Conservation (phyloP, 2,797 vertebrate genomes). For the Fistularia commersonii region DNA sequence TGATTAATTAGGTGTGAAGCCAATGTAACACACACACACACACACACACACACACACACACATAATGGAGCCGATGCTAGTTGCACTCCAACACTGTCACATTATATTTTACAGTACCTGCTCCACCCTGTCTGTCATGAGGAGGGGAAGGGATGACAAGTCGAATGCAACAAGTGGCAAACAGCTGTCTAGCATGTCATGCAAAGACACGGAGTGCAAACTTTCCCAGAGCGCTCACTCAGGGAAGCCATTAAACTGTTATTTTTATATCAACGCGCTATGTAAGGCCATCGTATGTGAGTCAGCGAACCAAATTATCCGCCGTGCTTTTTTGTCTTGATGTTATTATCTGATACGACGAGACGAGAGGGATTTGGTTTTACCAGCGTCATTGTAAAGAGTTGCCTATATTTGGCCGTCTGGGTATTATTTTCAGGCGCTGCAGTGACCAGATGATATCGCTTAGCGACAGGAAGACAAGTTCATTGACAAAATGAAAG, state of each 20-base stretch:
- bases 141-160: not conserved
- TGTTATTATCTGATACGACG: constrained; percentile 32
- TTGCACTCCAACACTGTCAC: too few species aligned
- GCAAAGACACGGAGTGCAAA: constrained; percentile 14
- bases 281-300: constrained; percentile 10
- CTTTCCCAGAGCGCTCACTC: constrained; percentile 24
- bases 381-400: constrained; percentile 16
- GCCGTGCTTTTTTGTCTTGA: constrained; percentile 12
- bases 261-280: constrained; percentile 1
- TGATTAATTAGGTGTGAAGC: not conserved
- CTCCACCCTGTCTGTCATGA: constrained; percentile 21
- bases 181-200: constrained; percentile 33
- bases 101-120: too few species aligned
- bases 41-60: too few species aligned
- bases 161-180: constrained; percentile 31
- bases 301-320: constrained; percentile 23
- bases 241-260: not conserved
- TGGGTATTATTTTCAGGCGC: constrained; percentile 12
- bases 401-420: constrained; percentile 32
- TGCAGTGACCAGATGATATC: constrained; percentile 18
- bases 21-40: too few species aligned
- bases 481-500: too few species aligned
- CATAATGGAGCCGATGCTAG: too few species aligned
- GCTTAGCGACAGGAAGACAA: not conserved
- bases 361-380: constrained; percentile 36